phyloP scores from a whole-genome alignment of 64 coral and sea anemone genomes.

The Acropora yongei region DNA sequence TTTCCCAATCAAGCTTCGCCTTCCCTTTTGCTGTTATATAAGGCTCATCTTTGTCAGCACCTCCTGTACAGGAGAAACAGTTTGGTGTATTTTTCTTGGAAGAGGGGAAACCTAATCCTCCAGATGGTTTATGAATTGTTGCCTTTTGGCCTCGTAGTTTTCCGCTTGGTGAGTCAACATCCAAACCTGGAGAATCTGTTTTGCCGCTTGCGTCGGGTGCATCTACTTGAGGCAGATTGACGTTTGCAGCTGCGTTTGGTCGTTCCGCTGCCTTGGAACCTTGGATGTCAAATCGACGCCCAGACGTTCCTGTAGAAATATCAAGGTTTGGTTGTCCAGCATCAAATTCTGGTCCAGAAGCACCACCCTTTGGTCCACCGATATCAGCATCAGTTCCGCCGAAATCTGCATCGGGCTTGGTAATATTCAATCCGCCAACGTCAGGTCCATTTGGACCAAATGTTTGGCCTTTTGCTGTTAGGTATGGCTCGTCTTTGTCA shows the following conservation, averaged over 20 bases:
- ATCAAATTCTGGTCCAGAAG: background rate
- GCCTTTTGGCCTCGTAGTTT: background rate
- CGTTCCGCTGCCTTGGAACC: background rate
- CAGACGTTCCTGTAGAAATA: background rate
- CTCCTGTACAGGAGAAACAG: background rate
- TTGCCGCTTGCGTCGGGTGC: background rate
- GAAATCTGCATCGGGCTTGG: too few relatives aligned
- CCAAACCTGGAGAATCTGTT: background rate
- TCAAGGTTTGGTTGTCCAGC: background rate
- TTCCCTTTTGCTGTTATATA: background rate
- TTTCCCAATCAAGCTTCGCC: background rate
- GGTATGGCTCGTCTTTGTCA: constrained; percentile 15
- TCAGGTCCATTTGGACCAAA: background rate
- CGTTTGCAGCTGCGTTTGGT: background rate
- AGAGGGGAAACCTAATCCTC: constrained; percentile 2
- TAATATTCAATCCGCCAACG: background rate
- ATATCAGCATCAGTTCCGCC: too few relatives aligned
- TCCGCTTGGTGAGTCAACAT: background rate
- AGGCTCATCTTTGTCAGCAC: constrained; percentile 8
- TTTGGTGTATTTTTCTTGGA: background rate
- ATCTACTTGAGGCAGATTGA: background rate
- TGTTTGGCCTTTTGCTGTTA: background rate
- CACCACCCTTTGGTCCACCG: background rate
- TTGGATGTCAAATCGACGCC: background rate
- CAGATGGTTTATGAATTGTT: background rate